Evolutionary conservation across 2,797 vertebrate species (phyloP).

Genomic region (Myioborus melanocephalus): DNA sequence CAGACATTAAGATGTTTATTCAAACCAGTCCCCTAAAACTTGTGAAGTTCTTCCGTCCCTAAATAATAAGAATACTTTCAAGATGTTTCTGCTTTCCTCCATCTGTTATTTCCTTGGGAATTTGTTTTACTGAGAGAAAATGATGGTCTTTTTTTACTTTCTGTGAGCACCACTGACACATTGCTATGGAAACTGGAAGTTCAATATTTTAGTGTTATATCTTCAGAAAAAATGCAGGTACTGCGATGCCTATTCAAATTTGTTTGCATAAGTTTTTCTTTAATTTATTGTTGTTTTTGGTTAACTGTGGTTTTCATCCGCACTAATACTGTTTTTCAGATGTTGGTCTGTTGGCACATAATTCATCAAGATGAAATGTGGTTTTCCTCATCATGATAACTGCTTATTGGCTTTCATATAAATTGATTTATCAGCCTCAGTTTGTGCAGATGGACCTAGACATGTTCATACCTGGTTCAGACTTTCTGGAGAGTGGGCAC

Average conservation of each 20-base stretch:
- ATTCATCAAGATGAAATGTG: neutral
- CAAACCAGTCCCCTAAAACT: neutral
- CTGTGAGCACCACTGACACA: neutral
- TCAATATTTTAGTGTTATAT: slow-evolving; percentile 1
- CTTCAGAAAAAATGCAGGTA: slow-evolving; percentile 26
- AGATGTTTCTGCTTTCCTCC: slow-evolving; percentile 8
- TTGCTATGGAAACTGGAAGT: slow-evolving; percentile 51
- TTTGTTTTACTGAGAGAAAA: slow-evolving; percentile 31
- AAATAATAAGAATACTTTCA: slow-evolving; percentile 1
- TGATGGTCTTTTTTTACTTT: slow-evolving; percentile 25
- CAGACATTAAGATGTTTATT: neutral
- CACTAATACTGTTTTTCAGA: neutral
- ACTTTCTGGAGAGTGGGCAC: neutral
- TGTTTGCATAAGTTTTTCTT: neutral
- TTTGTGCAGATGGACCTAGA: neutral
- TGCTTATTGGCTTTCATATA: neutral
- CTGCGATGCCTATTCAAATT: neutral
- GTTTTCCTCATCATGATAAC: neutral
- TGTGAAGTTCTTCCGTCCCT: neutral
- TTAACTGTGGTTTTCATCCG: neutral
- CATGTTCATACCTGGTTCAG: fast-evolving
- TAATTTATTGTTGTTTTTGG: neutral
- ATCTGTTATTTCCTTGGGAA: slow-evolving; percentile 30
- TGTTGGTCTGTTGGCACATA: neutral
- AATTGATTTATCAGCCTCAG: neutral